Conservation (phyloP, 2,888 invertebrate genomes). For the Proisotoma minuta region DNA sequence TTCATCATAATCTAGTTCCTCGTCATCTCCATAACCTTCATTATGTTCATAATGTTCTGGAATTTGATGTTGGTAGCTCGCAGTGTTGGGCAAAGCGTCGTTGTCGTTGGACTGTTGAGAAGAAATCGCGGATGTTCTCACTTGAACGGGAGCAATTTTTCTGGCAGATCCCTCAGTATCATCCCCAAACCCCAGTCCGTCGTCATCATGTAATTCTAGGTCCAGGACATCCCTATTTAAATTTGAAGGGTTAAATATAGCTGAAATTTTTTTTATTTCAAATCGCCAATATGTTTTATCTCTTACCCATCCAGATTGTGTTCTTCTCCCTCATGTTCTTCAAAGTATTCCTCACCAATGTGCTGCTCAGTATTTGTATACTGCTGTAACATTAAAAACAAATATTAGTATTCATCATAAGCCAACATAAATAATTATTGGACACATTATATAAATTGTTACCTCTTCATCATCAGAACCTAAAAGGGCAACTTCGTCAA, state of each 20-base stretch:
- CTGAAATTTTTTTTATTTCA: not conserved
- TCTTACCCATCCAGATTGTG: not conserved
- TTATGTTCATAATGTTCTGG: slow-evolving; percentile 4
- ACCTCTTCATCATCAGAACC: slow-evolving; percentile 44
- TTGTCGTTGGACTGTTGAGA: not conserved
- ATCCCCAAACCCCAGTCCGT: slow-evolving; percentile 27
- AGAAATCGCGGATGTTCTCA: not conserved
- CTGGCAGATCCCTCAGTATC: slow-evolving; percentile 5
- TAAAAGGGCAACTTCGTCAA: slow-evolving; percentile 40
- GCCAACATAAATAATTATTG: not conserved
- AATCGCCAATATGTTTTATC: not conserved
- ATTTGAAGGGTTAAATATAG: slow-evolving; percentile 4
- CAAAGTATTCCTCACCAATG: not conserved
- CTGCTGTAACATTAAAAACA: not conserved
- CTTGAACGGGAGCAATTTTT: slow-evolving; percentile 10
- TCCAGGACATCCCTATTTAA: slow-evolving; percentile 22
- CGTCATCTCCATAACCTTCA: slow-evolving; percentile 8
- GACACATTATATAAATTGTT: not conserved
- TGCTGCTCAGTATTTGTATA: not conserved
- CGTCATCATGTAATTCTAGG: slow-evolving; percentile 35
- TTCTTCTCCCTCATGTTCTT: not conserved
- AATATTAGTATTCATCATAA: slow-evolving; percentile 1
- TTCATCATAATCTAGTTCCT: slow-evolving; percentile 14
- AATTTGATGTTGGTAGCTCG: slow-evolving; percentile 6
- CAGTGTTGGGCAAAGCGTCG: not conserved